Conservation (phyloP, 2,888 invertebrate genomes). For the Electrophaes corylata region DNA sequence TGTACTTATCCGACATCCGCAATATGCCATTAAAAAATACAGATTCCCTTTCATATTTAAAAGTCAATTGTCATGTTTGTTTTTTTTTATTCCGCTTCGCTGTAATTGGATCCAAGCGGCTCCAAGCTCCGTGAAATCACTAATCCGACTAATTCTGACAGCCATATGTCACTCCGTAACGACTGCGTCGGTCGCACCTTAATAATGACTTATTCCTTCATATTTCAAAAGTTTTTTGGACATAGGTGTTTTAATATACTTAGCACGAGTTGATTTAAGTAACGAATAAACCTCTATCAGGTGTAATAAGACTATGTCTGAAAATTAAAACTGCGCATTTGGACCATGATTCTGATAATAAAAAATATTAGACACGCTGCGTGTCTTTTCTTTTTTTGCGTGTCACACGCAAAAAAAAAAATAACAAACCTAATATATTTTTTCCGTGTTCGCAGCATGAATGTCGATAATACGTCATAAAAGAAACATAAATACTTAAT, state of each 20-base stretch:
- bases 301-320: too few species aligned
- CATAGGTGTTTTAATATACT: conserved; percentile 4
- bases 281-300: too few species aligned
- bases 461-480: too few species aligned
- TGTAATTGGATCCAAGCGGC: conserved; percentile 77
- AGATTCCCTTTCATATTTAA: conserved; percentile 67
- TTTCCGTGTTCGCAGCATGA: too few species aligned
- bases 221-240: conserved; percentile 39
- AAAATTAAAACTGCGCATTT: too few species aligned
- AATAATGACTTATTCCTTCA: conserved; percentile 36
- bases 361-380: too few species aligned
- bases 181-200: conserved; percentile 55
- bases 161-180: conserved; percentile 82
- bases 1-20: conserved; percentile 53
- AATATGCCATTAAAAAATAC: conserved; percentile 52
- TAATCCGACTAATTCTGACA: conserved; percentile 84
- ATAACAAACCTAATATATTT: too few species aligned
- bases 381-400: too few species aligned
- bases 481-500: too few species aligned
- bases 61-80: conserved; percentile 67
- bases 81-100: conserved; percentile 73
- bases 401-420: too few species aligned
- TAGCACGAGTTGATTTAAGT: conserved; percentile 8
- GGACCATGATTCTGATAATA: too few species aligned
- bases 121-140: conserved; percentile 79